A percentile compares a stretch with the other conserved stretches of the same genome.
Evolutionary conservation across 2,113 vertebrate genomes (phyloP).

Genomic region (Typhlomys cinereus): DNA sequence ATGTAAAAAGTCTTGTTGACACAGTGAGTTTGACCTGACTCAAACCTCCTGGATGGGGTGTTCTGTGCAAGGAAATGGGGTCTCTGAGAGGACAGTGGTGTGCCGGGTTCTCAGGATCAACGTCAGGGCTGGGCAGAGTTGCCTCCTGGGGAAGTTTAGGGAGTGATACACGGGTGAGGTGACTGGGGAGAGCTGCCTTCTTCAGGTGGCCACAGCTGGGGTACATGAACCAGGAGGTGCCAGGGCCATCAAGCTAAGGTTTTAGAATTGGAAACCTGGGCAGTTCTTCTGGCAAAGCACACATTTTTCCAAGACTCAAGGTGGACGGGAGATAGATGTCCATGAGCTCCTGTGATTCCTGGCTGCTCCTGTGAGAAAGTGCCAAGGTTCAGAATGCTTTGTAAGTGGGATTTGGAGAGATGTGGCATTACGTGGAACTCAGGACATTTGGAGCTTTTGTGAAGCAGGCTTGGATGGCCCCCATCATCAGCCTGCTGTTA

Average conservation of each 20-base stretch:
- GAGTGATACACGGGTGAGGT: fast-evolving
- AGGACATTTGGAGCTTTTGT: slow-evolving; percentile 11
- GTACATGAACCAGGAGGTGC: no score
- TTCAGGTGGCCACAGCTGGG: not conserved
- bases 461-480: not conserved
- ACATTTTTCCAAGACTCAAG: not conserved
- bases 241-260: not conserved
- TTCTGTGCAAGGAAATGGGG: not conserved
- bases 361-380: not conserved
- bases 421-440: not conserved
- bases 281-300: not conserved
- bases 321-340: no score
- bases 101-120: not conserved
- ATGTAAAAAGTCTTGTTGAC: not conserved
- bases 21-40: not conserved
- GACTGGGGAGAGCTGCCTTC: not conserved
- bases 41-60: not conserved
- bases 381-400: not conserved
- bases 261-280: not conserved
- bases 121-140: no score
- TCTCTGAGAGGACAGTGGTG: not conserved
- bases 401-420: not conserved
- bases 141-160: not conserved
- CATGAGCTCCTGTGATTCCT: no score
- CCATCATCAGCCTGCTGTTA: not conserved